Base-by-base conservation (phyloP, 2,113 vertebrate genomes). In the Elanus axillaris region DNA sequence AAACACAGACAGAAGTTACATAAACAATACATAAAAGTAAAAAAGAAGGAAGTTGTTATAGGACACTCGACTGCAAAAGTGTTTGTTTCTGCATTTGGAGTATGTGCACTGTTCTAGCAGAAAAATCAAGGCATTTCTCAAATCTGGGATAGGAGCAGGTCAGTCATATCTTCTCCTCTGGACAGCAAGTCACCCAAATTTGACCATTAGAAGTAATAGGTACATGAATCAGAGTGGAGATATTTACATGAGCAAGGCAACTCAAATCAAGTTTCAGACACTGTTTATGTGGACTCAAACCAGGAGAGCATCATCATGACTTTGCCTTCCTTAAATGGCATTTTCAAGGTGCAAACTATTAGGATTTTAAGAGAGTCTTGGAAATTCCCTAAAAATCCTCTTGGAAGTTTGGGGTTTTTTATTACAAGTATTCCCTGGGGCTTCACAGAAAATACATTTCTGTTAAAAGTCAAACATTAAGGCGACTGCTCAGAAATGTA, bases 381-480 rank as follows among this genome's bases (percentile, higher is more conserved):
- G 87, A 94, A 96, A 94, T 32, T 66, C 87, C 87, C 90, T 95
- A 90, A 73, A 66, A 90, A 21, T 38, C 60, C 78, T 68, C 32
- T 82, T 68, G 31, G 11, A 93, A 93, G 34, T 15, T 25, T n/a
- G 31, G 22, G 18, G 7, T 1, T 8, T 12, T 38, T 74, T 16
- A 40, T 27, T 31, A 14, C 4, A 13, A 77, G 42, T 26, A 48
- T 45, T 72, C 75, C 48, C 55, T 34, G 36, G 20, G 31, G 16
- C 14, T 83, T 78, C 63, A 48, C 29, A 75, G 52, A 74, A 85
- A 82, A 71, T 36, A 15, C 14, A 11, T 42, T 90, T 78, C 66
- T 76, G 38, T 55, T 68, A 62, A 29, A 79, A 84, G 63, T 3
- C 6, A 2, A 89, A 55, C 15, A 34, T 32, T 5, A 63, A 60